Base-by-base conservation (phyloP, 2,113 vertebrate genomes). In the Cathartes aura region DNA sequence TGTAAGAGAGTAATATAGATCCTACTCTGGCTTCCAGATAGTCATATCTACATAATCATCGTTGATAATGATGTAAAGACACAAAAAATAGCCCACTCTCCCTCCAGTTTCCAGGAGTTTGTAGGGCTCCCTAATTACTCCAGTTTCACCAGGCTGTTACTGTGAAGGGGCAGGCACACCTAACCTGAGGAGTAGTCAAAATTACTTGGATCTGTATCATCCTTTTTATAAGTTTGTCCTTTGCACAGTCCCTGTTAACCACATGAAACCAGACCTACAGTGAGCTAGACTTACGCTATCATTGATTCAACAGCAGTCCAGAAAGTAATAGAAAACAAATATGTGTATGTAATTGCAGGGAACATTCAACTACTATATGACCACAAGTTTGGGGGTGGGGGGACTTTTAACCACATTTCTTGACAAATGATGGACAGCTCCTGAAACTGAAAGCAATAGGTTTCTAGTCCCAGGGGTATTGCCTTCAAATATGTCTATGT, bases 371-470 rank as follows among this genome's bases (percentile, higher is more conserved):
- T 81, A 52, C 63, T 82, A 15, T 56, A 75, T 13, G 56, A 74
- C 55, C 95, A 81, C 53, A 88, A 67, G 48, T 18, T 94, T 81
- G 87, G 52, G 45, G 47, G 63, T 62, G 78, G 59, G 81, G 74
- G 79, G 82, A 82, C 9, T 76, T 95, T 71, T 81, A 97, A 81
- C 92, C 82, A 26, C 92, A 93, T 95, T 98, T 98, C 94, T 91
- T 98, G 98, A 98, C 98, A 90, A 97, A 88, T 99, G 98, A 99
- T 89, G 82, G 98, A 98, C 98, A 98, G 98, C 86, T 98, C 96
- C 96, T 97, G 98, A 98, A 98, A 99, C 78, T 96, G 96, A 98
- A 98, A 98, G 98, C 98, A 97, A 94, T 94, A 98, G 98, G 98
- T 98, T 98, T 98, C 97, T 62, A 97, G 91, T 98, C 98, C 97